Base-by-base conservation (phyloP, 2,888 invertebrate genomes). In the Glaucopsyche alexis region DNA sequence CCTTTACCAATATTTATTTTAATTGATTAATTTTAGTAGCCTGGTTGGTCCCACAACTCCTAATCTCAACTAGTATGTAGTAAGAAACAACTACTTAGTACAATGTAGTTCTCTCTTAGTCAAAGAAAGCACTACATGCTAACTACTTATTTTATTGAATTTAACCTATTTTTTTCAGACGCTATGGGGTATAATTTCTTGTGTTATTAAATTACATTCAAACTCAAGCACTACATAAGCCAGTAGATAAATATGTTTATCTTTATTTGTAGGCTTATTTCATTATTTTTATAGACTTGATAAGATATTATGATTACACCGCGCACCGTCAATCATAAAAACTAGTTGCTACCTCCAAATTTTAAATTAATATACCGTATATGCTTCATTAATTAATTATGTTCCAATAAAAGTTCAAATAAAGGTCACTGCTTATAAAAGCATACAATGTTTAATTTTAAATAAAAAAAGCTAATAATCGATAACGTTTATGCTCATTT, bases 221-320 rank as follows among this genome's bases (percentile, higher is more conserved):
- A 13, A 13, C 5, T 60, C 60, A 38, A 60, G 38, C 29, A 60
- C 60, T 38, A 19, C 19, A 13, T 29, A 60, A 38, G 60, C 29
- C 60, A 60, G 29, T 60, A 60, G 60, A 60, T 55, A 55, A 29
- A 60, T 29, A 55, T 29, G 29, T 11, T 60, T 60, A 60, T 60
- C 60, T 19, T 19, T 55, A 60, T 60, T 60, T 60, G 2, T 60
- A 13, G 38, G 38, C 29, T 7, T 7, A 60, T 60, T 55, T 16
- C 8, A 55, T 55, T 29, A 60, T 38, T 60, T 11, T 60, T 29
- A 60, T 60, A 19, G 13, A 13, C 60, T 38, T 60, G 14, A 60
- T 60, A 60, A 55, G 29, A 60, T 38, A 38, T 60, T 38, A 7
- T 7, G 4, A 19, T 60, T 1, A 29, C 7, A 47, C 0, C 47